These are phyloP conservation scores for Colaptes auratus DNA, from an alignment of 2,113 vertebrate species.

Conservation along the genomic window DNA sequence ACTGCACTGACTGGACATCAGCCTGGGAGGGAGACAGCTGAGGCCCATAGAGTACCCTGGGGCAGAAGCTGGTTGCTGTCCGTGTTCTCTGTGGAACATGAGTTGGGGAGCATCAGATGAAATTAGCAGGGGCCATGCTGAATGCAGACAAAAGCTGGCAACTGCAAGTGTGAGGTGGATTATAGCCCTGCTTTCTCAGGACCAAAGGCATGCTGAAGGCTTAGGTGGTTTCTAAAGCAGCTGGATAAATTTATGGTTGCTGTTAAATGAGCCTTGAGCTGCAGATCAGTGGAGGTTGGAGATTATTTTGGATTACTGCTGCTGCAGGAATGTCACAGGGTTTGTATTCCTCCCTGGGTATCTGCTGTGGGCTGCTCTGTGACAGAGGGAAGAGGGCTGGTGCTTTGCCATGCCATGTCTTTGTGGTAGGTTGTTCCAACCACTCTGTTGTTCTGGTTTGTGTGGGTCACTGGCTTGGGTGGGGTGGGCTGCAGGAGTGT, in stretches of 20 bases:
- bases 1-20: not conserved
- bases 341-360: not conserved
- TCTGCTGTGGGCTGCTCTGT: not conserved
- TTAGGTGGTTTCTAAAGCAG: not conserved
- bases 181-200: not conserved
- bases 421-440: not conserved
- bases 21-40: not conserved
- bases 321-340: rapidly evolving
- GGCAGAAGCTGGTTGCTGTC: not conserved
- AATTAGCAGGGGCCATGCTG: not conserved
- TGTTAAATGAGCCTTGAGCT: not conserved
- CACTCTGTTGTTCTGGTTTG: not conserved
- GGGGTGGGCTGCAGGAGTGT: not conserved
- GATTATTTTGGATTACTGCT: not conserved
- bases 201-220: rapidly evolving
- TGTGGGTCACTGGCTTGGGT: not conserved
- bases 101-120: not conserved
- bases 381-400: not conserved
- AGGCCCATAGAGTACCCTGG: not conserved
- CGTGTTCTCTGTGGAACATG: not conserved
- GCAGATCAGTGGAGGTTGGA: not conserved
- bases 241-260: not conserved
- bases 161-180: not conserved
- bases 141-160: not conserved
- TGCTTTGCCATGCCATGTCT: not conserved